These are phyloP conservation scores for Dascillus cervinus DNA, from an alignment of 2,888 invertebrate genomes.

Conservation along the genomic window DNA sequence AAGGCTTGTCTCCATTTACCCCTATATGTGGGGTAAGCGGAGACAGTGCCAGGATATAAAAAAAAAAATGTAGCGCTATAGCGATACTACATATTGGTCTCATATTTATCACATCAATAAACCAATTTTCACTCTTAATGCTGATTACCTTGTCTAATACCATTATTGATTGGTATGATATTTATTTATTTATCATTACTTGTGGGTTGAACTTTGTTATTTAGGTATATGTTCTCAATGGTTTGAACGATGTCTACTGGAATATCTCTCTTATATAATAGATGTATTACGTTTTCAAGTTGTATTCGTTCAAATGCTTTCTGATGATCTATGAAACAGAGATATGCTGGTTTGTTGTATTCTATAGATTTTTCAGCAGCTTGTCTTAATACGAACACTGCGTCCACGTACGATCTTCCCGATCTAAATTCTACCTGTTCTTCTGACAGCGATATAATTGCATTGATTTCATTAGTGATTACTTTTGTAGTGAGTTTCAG, in stretches of 20 bases:
- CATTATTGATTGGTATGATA: too few species aligned
- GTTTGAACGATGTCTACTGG: neutral
- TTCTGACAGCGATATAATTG: constrained; percentile 4
- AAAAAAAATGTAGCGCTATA: too few species aligned
- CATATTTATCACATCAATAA: too few species aligned
- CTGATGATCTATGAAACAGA: neutral
- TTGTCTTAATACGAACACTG: constrained; percentile 1
- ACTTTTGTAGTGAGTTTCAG: constrained; percentile 7
- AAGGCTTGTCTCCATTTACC: too few species aligned
- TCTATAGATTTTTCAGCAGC: neutral
- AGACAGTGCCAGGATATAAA: too few species aligned
- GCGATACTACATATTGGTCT: too few species aligned
- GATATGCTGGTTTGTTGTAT: constrained; percentile 1
- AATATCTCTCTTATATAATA: neutral
- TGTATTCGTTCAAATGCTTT: neutral
- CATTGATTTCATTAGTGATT: constrained; percentile 6
- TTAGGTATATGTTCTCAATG: constrained; percentile 1
- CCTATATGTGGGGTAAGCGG: too few species aligned
- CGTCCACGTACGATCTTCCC: constrained; percentile 3
- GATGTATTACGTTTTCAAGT: neutral
- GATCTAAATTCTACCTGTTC: constrained; percentile 5
- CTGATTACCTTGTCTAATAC: too few species aligned
- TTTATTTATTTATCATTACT: too few species aligned
- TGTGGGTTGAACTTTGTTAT: too few species aligned
- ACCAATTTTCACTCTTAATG: too few species aligned